Evolutionary conservation across 2,113 vertebrate species (phyloP), one percentile per base, ranked within the genome.

Genomic region (Epinephelus lanceolatus): DNA sequence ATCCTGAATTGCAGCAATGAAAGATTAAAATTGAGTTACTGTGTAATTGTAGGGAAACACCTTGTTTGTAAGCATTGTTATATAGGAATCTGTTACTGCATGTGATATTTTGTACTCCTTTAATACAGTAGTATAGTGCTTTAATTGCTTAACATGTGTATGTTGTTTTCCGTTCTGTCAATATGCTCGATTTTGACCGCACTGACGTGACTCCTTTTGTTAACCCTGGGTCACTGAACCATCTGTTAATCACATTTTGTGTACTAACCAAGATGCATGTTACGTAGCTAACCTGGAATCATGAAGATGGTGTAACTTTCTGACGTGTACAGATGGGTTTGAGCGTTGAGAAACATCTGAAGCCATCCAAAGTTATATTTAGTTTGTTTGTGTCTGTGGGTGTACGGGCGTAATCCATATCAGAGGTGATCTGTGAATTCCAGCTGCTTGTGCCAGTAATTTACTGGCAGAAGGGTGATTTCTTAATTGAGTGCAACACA

Each of bases 321-420:
- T 69, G 57, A 77, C 18, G 0, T 53, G 17, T 59, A 14, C 2
- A 30, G 27, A 67, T 76, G 23, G 8, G 33, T 30, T 25, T 25
- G 13, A 81, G 21, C 25, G 40, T 75, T 76, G 52, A 51, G 40
- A 76, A 86, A 71, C 55, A 69, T 57, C 57, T 80, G 52, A 67
- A 49, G 37, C 12, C 52, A 25, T 51, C 73, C n/a, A 40, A 40
- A 59, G 73, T 70, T 83, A 74, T 82, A 68, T 91, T 83, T 88
- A 81, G 78, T 73, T 69, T 80, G 71, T 81, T 72, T 82, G 59
- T 84, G 70, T 59, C 10, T 57, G 33, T 60, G 21, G 23, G 55
- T 47, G 59, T 75, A 62, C 5, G 2, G 74, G 73, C 71, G 47
- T 67, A 76, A 80, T 63, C 51, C 62, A 60, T 53, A 40, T 81